Percentiles rank a stretch among this genome's conserved stretches.
Conservation (phyloP, 1,140 invertebrate genomes). For the Megalopta genalis region DNA sequence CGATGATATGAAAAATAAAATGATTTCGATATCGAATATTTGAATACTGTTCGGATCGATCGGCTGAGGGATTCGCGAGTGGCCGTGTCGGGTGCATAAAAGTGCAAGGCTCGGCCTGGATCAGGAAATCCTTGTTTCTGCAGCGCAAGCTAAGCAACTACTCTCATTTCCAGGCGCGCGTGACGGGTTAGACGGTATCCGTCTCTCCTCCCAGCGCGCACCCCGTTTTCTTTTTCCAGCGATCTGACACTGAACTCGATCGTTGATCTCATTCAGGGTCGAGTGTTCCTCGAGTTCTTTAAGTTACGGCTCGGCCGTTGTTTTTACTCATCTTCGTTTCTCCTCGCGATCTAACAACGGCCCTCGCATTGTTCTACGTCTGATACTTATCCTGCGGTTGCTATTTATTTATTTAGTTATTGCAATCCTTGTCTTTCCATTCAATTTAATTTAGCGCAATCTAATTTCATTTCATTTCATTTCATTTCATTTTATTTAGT, state of each 20-base stretch:
- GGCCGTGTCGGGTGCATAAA: neutral
- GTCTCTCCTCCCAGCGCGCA: conserved; percentile 32
- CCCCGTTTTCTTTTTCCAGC: conserved; percentile 48
- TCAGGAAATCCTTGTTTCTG: conserved; percentile 33
- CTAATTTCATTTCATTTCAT: too few relatives aligned
- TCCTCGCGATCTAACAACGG: neutral
- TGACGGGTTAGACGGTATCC: conserved; percentile 42
- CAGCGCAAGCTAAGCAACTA: conserved; percentile 16
- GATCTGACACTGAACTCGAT: conserved; percentile 51
- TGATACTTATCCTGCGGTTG: too few relatives aligned
- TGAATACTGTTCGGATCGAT: too few relatives aligned
- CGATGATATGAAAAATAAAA: too few relatives aligned
- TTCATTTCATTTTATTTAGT: too few relatives aligned
- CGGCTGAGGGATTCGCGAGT: neutral
- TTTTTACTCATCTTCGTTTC: conserved; percentile 5
- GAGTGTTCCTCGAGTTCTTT: conserved; percentile 43
- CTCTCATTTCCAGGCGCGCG: conserved; percentile 45
- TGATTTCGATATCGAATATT: too few relatives aligned
- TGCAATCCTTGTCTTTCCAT: too few relatives aligned
- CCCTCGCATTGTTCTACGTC: neutral
- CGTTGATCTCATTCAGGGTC: conserved; percentile 51
- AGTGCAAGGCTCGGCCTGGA: neutral
- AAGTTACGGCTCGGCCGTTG: conserved; percentile 18
- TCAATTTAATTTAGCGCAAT: too few relatives aligned
- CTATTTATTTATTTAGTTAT: too few relatives aligned